These are phyloP conservation scores for Gopherus flavomarginatus DNA, from an alignment of 2,113 vertebrate genomes.

Conservation along the genomic window DNA sequence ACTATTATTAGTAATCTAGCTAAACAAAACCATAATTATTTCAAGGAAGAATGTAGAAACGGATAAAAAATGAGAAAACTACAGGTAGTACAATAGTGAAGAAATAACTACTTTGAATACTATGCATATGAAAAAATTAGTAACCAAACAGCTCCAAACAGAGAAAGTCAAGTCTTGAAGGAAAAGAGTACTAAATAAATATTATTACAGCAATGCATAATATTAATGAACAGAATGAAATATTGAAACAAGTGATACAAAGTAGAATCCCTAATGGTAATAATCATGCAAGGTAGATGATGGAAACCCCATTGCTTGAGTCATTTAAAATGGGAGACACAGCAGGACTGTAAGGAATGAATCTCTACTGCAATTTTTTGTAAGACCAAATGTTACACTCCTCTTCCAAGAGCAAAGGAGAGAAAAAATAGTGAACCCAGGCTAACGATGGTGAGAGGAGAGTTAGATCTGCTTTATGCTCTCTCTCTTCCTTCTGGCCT, in stretches of 20 bases:
- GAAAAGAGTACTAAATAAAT: slow-evolving; percentile 12
- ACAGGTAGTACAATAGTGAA: neutral
- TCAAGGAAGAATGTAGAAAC: neutral
- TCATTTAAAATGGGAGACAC: slow-evolving; percentile 33
- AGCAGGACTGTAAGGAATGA: neutral
- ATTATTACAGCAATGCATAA: slow-evolving; percentile 30
- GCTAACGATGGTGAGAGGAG: neutral
- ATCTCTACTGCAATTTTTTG: neutral
- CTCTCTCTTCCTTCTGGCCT: neutral
- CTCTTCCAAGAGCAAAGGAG: neutral
- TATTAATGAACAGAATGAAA: slow-evolving; percentile 38
- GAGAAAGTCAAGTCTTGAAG: slow-evolving; percentile 5
- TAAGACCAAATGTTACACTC: neutral
- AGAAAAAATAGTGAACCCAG: neutral
- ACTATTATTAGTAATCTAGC: slow-evolving; percentile 46
- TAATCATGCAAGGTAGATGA: neutral
- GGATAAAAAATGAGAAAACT: slow-evolving; percentile 30
- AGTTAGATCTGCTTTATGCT: neutral
- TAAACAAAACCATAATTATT: slow-evolving; percentile 36
- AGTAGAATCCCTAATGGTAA: neutral
- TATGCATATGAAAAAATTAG: neutral
- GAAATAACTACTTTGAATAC: slow-evolving; percentile 18
- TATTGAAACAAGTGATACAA: neutral
- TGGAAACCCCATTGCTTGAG: neutral
- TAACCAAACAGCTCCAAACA: neutral